These are phyloP conservation scores for Metaphire vulgaris DNA, from an alignment of 1,140 invertebrate species.

Conservation along the genomic window DNA sequence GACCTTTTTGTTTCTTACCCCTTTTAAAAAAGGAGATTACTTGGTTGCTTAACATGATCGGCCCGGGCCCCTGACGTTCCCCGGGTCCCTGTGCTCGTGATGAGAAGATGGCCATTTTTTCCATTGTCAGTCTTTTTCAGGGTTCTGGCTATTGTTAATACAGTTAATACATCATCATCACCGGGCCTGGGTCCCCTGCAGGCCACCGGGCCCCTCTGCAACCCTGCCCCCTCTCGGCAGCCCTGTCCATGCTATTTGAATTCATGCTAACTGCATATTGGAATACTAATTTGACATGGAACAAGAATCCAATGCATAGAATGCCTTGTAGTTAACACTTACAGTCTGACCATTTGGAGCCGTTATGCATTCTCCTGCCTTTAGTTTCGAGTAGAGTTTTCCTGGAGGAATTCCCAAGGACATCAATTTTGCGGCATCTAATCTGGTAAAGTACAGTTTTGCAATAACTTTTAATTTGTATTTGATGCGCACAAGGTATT, in stretches of 20 bases:
- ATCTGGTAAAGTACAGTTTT: too few species aligned
- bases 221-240: background rate
- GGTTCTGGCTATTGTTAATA: too few species aligned
- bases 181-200: too few species aligned
- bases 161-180: too few species aligned
- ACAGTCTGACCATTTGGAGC: constrained; percentile 43
- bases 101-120: too few species aligned
- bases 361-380: constrained; percentile 44
- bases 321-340: background rate
- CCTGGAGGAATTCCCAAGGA: constrained; percentile 47
- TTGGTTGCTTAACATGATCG: too few species aligned
- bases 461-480: background rate
- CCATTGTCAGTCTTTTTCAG: too few species aligned
- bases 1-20: too few species aligned
- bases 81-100: too few species aligned
- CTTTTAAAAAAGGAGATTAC: too few species aligned
- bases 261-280: background rate
- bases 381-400: constrained; percentile 48
- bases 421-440: constrained; percentile 44
- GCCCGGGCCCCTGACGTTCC: too few species aligned
- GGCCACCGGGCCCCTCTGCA: too few species aligned
- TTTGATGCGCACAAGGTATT: background rate
- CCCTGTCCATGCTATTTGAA: background rate
- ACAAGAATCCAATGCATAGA: background rate
- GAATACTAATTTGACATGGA: background rate